Conservation (phyloP, 2,888 invertebrate genomes). For the Drosophila prolongata region DNA sequence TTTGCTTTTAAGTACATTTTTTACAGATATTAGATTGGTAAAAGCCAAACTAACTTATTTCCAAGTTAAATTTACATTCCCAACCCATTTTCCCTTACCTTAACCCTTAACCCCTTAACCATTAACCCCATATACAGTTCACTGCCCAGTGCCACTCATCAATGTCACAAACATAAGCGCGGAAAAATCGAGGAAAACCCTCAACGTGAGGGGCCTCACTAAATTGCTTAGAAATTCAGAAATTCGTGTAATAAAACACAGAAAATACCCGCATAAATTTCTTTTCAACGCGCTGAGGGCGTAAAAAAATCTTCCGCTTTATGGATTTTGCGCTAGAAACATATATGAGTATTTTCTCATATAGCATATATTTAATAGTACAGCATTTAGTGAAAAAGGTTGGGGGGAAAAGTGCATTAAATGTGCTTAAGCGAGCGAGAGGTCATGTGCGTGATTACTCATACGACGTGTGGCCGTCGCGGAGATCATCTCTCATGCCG, state of each 20-base stretch:
- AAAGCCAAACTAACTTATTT: too few species aligned
- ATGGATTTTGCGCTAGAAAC: conserved; percentile 13
- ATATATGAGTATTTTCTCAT: conserved; percentile 14
- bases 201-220: conserved; percentile 29
- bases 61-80: conserved; percentile 3
- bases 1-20: too few species aligned
- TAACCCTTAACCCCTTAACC: conserved; percentile 17
- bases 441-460: conserved; percentile 75
- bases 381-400: conserved; percentile 1
- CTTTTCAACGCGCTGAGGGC: conserved; percentile 33
- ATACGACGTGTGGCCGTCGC: conserved; percentile 55
- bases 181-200: conserved; percentile 27
- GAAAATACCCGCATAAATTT: conserved; percentile 34
- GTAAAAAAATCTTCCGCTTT: conserved; percentile 39
- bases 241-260: conserved; percentile 56
- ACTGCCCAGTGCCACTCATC: conserved; percentile 38
- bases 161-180: conserved; percentile 39
- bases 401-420: conserved; percentile 30
- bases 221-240: conserved; percentile 57
- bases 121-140: conserved; percentile 31
- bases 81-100: background rate
- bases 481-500: conserved; percentile 24
- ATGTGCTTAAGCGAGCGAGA: conserved; percentile 50
- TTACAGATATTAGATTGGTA: too few species aligned
- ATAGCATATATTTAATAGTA: conserved; percentile 25